Conservation (phyloP, 2,888 invertebrate genomes). For the Sacculina carcini region DNA sequence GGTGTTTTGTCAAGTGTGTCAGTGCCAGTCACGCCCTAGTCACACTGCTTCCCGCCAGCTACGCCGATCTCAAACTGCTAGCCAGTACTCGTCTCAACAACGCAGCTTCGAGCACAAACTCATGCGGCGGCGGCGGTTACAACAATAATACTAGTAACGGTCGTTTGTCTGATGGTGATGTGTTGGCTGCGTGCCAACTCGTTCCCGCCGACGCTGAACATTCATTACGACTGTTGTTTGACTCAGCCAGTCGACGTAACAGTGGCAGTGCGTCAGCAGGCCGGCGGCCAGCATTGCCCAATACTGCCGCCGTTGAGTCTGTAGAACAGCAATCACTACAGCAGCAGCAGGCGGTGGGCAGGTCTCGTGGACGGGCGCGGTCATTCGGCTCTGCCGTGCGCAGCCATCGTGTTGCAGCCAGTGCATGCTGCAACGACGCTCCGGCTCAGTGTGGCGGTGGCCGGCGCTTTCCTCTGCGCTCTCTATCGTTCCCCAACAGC, state of each 20-base stretch:
- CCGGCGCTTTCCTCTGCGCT: too few species aligned
- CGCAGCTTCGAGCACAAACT: conserved; percentile 5
- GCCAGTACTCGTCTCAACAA: conserved; percentile 9
- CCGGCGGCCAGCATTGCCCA: neutral
- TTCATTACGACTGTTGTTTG: neutral
- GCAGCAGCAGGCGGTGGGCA: too few species aligned
- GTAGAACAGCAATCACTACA: too few species aligned
- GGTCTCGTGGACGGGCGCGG: too few species aligned
- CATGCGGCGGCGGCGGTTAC: neutral
- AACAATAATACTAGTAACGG: neutral
- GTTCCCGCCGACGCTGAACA: conserved; percentile 1
- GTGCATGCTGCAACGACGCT: neutral
- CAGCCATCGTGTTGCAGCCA: too few species aligned
- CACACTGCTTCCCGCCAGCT: conserved; percentile 35
- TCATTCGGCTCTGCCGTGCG: too few species aligned
- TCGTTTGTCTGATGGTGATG: neutral
- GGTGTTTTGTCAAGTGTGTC: conserved; percentile 36
- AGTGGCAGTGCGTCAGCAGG: neutral
- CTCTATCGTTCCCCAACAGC: neutral
- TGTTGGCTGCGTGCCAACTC: neutral
- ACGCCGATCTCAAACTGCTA: conserved; percentile 21
- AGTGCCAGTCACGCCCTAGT: conserved; percentile 33
- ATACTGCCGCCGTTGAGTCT: too few species aligned
- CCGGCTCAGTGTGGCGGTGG: neutral
- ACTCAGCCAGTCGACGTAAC: neutral